These are phyloP conservation scores for Megastigmus dorsalis DNA, from an alignment of 2,888 invertebrate genomes.

Conservation along the genomic window DNA sequence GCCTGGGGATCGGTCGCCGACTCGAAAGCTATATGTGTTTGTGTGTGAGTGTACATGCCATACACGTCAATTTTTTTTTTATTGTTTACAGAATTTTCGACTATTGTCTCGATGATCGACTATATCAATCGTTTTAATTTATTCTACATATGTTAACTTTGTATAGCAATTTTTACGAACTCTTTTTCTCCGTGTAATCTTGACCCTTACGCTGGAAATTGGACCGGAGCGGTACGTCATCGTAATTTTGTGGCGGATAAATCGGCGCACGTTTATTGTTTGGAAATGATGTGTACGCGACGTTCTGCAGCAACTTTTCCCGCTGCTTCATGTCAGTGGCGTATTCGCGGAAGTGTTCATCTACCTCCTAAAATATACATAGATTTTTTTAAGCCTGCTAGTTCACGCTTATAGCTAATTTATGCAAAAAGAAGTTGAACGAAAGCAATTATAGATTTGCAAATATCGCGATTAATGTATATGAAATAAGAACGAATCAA, in stretches of 20 bases:
- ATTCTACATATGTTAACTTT: background rate
- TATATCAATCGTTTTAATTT: background rate
- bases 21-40: constrained; percentile 29
- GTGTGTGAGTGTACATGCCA: too few relatives aligned
- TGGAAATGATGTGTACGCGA: background rate
- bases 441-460: background rate
- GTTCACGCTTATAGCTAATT: too few relatives aligned
- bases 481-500: too few relatives aligned
- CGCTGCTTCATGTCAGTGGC: background rate
- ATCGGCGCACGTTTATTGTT: background rate
- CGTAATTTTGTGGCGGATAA: background rate
- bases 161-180: background rate
- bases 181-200: constrained; percentile 6
- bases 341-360: background rate
- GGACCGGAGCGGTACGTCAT: background rate
- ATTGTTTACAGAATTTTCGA: background rate
- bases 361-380: constrained; percentile 20
- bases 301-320: background rate
- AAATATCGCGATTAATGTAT: background rate
- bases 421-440: background rate
- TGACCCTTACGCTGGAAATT: background rate
- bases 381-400: too few relatives aligned
- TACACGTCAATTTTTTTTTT: too few relatives aligned
- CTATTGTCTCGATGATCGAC: background rate
- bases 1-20: constrained; percentile 51